Evolutionary conservation across 2,888 invertebrate genomes (phyloP).

Genomic region (Catocala sponsa): DNA sequence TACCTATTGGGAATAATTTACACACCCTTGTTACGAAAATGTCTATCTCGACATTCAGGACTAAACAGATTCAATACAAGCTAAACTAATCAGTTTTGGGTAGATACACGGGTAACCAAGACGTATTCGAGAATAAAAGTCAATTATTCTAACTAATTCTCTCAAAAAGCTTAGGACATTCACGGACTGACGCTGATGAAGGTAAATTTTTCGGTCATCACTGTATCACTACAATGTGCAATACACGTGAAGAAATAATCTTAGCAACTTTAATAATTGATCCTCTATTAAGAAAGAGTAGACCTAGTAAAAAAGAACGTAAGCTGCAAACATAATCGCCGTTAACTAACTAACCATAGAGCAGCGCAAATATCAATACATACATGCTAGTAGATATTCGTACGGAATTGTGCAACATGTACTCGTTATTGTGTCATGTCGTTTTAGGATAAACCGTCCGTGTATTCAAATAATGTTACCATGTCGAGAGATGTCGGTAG

Average conservation of each 20-base stretch:
- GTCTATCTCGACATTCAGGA: too few species aligned
- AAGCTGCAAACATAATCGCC: too few species aligned
- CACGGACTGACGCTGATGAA: too few species aligned
- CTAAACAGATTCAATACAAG: background rate
- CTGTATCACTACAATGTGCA: too few species aligned
- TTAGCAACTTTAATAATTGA: too few species aligned
- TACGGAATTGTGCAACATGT: conserved; percentile 18
- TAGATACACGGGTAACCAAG: too few species aligned
- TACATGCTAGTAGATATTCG: conserved; percentile 1
- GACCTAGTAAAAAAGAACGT: background rate
- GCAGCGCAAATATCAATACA: background rate
- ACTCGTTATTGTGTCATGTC: conserved; percentile 36
- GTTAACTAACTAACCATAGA: too few species aligned
- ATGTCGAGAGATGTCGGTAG: conserved; percentile 39
- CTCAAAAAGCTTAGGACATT: too few species aligned
- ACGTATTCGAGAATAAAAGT: too few species aligned
- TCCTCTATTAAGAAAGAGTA: background rate
- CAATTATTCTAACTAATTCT: too few species aligned
- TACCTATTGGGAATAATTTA: conserved; percentile 14
- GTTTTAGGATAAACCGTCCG: conserved; percentile 47
- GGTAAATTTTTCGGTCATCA: too few species aligned
- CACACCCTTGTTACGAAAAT: background rate
- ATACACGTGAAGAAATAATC: too few species aligned
- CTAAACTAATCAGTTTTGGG: background rate
- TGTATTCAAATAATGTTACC: conserved; percentile 50